A percentile compares a stretch with the other conserved stretches of the same genome.
phyloP scores from a whole-genome alignment of 2,888 invertebrate species.

The Clivina fossor region DNA sequence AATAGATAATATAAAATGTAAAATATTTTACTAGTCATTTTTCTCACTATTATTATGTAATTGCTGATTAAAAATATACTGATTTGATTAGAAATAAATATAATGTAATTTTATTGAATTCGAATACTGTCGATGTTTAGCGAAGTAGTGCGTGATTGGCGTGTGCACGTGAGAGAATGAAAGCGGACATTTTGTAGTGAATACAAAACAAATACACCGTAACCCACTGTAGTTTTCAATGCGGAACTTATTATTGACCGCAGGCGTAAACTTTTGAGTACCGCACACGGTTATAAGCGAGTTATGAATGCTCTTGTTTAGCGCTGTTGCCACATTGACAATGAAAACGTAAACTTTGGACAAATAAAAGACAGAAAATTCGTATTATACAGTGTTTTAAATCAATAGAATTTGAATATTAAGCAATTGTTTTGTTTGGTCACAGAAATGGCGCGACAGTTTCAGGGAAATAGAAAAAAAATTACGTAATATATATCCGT shows the following conservation, averaged over 20 bases:
- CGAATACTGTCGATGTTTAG: not conserved
- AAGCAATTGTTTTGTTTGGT: slow-evolving; percentile 3
- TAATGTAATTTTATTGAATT: not conserved
- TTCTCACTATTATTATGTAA: too few species aligned
- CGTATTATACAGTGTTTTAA: not conserved
- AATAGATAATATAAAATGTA: too few species aligned
- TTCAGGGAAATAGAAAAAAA: too few species aligned
- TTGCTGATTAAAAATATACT: too few species aligned
- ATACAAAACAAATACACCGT: slow-evolving; percentile 17
- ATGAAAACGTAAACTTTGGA: too few species aligned
- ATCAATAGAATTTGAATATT: slow-evolving; percentile 5
- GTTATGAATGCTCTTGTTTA: slow-evolving; percentile 8
- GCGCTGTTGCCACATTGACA: slow-evolving; percentile 12
- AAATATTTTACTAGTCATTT: too few species aligned
- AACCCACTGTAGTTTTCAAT: not conserved
- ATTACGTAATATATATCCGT: not conserved
- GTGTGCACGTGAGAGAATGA: slow-evolving; percentile 26
- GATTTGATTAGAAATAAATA: too few species aligned
- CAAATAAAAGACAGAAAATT: not conserved
- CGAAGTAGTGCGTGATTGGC: not conserved
- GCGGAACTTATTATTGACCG: not conserved
- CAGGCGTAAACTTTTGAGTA: slow-evolving; percentile 7
- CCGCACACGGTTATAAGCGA: slow-evolving; percentile 1
- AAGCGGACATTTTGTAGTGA: slow-evolving; percentile 25
- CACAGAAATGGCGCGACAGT: too few species aligned